Evolutionary conservation across 1,140 invertebrate genomes (phyloP).

Genomic region (Epicauta chinensis): DNA sequence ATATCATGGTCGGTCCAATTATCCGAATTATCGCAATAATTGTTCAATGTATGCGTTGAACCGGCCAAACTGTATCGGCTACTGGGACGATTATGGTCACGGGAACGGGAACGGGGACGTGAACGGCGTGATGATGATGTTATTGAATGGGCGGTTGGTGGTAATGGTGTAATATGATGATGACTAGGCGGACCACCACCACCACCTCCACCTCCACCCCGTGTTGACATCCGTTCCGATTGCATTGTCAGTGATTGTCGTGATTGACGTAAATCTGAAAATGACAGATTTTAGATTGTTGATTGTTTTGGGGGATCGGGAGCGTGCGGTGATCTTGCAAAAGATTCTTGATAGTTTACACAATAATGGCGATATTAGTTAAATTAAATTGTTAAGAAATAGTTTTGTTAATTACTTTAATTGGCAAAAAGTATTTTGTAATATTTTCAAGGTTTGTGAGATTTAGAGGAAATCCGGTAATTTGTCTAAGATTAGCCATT

Average conservation of each 20-base stretch:
- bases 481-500: too few relatives aligned
- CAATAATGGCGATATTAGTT: too few relatives aligned
- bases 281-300: too few relatives aligned
- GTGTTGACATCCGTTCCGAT: conserved; percentile 69
- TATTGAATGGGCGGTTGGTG: conserved; percentile 41
- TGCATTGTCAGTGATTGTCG: conserved; percentile 72
- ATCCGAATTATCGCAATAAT: conserved; percentile 80
- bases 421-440: too few relatives aligned
- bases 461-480: too few relatives aligned
- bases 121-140: conserved; percentile 61
- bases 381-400: too few relatives aligned
- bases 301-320: too few relatives aligned
- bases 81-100: conserved; percentile 51
- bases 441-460: too few relatives aligned
- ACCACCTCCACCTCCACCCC: conserved; percentile 32
- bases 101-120: conserved; percentile 56
- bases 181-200: conserved; percentile 42
- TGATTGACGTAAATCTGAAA: conserved; percentile 70
- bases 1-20: conserved; percentile 95
- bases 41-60: conserved; percentile 72
- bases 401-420: too few relatives aligned
- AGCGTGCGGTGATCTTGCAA: too few relatives aligned
- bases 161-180: conserved; percentile 26
- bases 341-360: too few relatives aligned
- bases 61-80: conserved; percentile 63